These are phyloP conservation scores for Chlorodrepanis virens DNA, from an alignment of 2,113 vertebrate species.

Conservation along the genomic window DNA sequence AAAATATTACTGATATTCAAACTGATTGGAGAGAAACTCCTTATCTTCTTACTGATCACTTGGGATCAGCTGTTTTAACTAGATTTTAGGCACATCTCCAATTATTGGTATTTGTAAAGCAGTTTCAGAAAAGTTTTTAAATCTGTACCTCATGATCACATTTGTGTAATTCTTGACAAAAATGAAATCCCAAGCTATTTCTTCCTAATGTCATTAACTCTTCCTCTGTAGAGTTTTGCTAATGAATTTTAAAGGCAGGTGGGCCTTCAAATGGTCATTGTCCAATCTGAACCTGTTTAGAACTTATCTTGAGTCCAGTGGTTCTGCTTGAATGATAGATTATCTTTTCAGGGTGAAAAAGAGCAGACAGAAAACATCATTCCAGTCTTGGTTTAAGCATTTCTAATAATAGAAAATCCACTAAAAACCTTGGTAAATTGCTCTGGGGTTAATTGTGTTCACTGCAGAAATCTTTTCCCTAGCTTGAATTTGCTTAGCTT, in stretches of 20 bases:
- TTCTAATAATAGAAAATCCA: constrained; percentile 17
- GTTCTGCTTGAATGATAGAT: background rate
- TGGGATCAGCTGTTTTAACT: background rate
- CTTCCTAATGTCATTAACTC: background rate
- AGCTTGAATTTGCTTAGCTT: constrained; percentile 33
- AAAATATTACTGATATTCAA: background rate
- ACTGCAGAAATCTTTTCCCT: background rate
- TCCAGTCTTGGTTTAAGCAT: background rate
- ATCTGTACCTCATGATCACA: background rate
- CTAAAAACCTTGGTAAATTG: constrained; percentile 9
- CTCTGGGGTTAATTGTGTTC: constrained; percentile 39
- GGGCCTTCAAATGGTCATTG: background rate
- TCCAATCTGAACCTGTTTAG: background rate
- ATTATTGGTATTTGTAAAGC: background rate
- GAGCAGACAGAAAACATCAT: background rate
- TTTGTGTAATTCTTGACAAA: background rate
- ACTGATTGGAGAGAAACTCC: background rate
- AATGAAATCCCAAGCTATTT: background rate
- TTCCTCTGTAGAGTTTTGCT: background rate
- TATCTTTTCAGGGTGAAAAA: background rate
- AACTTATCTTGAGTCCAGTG: background rate
- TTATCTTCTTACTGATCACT: background rate
- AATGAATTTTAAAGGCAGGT: background rate
- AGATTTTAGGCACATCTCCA: background rate
- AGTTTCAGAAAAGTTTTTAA: background rate